Evolutionary conservation across 2,113 vertebrate genomes (phyloP).

Genomic region (Accipiter virgatus): DNA sequence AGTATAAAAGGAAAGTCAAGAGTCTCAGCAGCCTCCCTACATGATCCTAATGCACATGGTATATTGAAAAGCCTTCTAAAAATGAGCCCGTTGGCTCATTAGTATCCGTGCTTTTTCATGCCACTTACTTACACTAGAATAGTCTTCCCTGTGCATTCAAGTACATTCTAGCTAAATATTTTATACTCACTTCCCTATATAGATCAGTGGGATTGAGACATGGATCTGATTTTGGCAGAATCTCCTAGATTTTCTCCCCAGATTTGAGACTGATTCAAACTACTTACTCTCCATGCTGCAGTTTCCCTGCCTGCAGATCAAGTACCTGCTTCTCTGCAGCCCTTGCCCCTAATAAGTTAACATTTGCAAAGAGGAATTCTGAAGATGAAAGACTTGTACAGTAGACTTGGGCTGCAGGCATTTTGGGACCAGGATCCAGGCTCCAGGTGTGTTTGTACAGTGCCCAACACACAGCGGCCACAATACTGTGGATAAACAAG

Average conservation of each 20-base stretch:
- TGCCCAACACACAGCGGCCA: background rate
- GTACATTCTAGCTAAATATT: background rate
- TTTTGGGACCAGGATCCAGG: background rate
- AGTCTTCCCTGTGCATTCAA: background rate
- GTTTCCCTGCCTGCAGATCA: background rate
- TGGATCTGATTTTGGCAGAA: background rate
- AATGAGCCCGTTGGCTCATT: background rate
- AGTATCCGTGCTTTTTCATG: background rate
- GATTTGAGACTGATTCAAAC: background rate
- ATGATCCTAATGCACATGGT: background rate
- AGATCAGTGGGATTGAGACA: background rate
- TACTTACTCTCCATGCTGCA: background rate
- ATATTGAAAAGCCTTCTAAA: background rate
- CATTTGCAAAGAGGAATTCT: background rate
- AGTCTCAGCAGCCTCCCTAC: background rate
- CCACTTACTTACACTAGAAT: background rate
- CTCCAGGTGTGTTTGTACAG: constrained; percentile 44
- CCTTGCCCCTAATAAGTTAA: background rate
- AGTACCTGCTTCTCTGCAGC: background rate
- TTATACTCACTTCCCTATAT: background rate
- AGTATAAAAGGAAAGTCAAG: background rate
- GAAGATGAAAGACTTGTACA: background rate
- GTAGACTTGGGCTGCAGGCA: background rate
- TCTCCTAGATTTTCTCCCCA: background rate
- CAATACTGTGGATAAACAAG: background rate